Base-by-base conservation (phyloP, 2,113 vertebrate species). In the Notothenia coriiceps region DNA sequence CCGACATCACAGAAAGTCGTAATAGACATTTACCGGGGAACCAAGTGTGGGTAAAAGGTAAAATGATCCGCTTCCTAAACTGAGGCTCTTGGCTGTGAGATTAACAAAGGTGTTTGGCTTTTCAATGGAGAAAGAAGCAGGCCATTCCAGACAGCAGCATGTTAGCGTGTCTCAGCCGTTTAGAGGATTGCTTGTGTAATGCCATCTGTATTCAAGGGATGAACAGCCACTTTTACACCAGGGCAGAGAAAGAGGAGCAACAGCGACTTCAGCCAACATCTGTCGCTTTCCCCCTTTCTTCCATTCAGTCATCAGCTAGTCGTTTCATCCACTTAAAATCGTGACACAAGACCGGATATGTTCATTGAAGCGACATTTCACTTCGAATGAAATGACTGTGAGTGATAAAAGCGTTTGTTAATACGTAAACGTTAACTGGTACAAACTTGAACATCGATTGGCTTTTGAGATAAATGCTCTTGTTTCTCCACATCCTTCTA, bases 191-290 rank as follows among this genome's bases (percentile, higher is more conserved):
- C 77, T 91, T 90, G 82, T 90, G 87, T 89, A 91, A 86, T 77
- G 81, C 89, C 88, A 93, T 92, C 91, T 93, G 93, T 94, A 94
- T 94, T 91, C 93, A 92, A 57, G 89, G 87, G 90, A 92, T 90
- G 87, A 94, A 90, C 86, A 51, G 70, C 78, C 81, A 88, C 87
- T 91, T 85, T 91, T 86, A 84, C 74, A 89, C 86, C 80, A 78
- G 72, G 77, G 79, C 87, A 77, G 82, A 80, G 84, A 83, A 80
- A 83, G 69, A 65, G 59, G 71, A 87, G 79, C 64, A 70, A 60
- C 61, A 69, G 77, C 40, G 85, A 77, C 74, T 88, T 77, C 60
- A 87, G 86, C 79, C 92, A 91, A 83, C 81, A 84, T 87, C 70
- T 81, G 74, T 89, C 84, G 44, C 78, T 84, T 88, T 66, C 65